Evolutionary conservation across 2,797 vertebrate species (phyloP), one percentile per base, ranked within the genome.

Genomic region (Rhynchotus rufescens): DNA sequence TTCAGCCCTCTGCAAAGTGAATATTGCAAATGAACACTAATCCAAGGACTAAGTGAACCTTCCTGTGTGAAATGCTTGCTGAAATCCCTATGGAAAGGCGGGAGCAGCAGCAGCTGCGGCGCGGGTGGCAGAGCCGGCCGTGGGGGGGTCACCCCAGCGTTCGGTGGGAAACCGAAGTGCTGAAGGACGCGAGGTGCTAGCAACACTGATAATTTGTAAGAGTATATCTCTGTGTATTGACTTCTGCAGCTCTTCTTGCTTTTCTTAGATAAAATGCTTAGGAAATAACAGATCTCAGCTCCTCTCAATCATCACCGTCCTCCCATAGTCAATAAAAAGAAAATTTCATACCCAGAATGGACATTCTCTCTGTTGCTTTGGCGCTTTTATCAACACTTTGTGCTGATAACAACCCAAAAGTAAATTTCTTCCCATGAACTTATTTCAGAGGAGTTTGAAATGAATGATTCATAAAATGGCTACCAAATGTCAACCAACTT

Each of bases 391-490:
- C 54, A 56, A 56, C 30, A 11, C 30, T 32, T 14, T 25, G 38
- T 30, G 47, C 32, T 75, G 40, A 60, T 45, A 38, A 38, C 72
- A 44, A 60, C 17, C 54, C 38, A n/a, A n/a, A 44, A n/a, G 26
- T 73, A 36, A 73, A 20, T 56, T 73, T 54, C 34, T n/a, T 28
- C 40, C 38, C 71, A 61, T 62, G 42, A 38, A n/a, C 36, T 80
- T 72, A 65, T 80, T 93, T 95, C 42, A 75, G 78, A 72, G 84
- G 47, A 54, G 85, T 73, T 47, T 89, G 42, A 85, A 92, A 72
- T 78, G 65, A 45, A 56, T 89, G 57, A 61, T 88, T 73, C 77
- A 88, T 86, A 40, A 67, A 60, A 71, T 36, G 62, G 64, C 64
- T 61, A 44, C 36, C 28, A 57, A 81, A 73, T 51, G 51, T n/a